Conservation (phyloP, 1,140 invertebrate genomes). For the Drosophila repleta region DNA sequence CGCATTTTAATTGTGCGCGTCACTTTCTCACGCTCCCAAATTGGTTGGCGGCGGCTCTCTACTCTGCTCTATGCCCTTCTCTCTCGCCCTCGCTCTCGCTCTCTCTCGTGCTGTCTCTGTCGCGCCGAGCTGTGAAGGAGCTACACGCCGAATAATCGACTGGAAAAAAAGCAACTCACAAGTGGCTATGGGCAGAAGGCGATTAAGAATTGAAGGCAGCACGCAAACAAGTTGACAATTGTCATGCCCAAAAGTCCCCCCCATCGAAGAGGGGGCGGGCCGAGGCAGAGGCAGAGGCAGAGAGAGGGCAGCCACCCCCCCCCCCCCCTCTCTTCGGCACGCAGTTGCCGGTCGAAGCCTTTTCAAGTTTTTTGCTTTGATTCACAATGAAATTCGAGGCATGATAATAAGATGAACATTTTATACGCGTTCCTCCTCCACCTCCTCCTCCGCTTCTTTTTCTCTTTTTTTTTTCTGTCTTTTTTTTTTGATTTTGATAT, state of each 20-base stretch:
- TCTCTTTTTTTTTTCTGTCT: constrained; percentile 6
- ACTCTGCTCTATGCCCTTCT: not conserved
- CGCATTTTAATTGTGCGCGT: constrained; percentile 77
- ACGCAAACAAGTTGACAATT: constrained; percentile 79
- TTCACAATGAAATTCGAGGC: constrained; percentile 72
- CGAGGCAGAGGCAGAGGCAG: too few relatives aligned
- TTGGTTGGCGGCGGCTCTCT: constrained; percentile 26
- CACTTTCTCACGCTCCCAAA: constrained; percentile 80
- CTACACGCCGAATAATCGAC: constrained; percentile 11
- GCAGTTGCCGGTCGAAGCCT: constrained; percentile 57
- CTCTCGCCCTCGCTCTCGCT: not conserved
- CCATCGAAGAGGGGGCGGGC: not conserved
- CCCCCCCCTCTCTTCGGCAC: constrained; percentile 17
- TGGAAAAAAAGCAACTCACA: constrained; percentile 60
- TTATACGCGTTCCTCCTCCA: constrained; percentile 50
- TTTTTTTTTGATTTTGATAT: constrained; percentile 15
- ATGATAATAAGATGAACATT: constrained; percentile 81
- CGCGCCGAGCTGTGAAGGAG: constrained; percentile 5
- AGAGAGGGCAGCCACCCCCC: not conserved
- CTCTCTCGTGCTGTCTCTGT: not conserved
- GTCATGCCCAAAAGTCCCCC: constrained; percentile 57
- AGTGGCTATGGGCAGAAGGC: constrained; percentile 68
- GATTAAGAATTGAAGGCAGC: constrained; percentile 78
- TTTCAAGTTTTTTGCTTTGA: constrained; percentile 68
- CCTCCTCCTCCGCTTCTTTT: constrained; percentile 1